Base-by-base conservation (phyloP, 2,888 invertebrate species). In the Agelastica alni region DNA sequence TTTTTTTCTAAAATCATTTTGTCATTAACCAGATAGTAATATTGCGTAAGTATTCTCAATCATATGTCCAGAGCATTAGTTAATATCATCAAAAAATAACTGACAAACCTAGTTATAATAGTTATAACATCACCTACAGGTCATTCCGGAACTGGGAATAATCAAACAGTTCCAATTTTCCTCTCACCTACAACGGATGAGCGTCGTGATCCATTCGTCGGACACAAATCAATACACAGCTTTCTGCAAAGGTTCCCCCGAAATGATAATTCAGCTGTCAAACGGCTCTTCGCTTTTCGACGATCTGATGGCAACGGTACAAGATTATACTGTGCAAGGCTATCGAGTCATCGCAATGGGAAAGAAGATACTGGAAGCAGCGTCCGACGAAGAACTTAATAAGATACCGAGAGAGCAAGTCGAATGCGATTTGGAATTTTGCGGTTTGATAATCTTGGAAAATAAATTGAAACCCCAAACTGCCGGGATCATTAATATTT, bases 161-260 rank as follows among this genome's bases (percentile, higher is more conserved):
- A 77, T 88, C 2, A 79, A 85, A n/a, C 87, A 88, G 71, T 88
- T 87, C 71, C 85, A 88, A n/a, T 89, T 89, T 70, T 85, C 85
- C 0, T 96, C 96, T 0, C 84, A 84, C 26, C 80, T 96, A 3
- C 96, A 96, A 73, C 80, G 96, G 1, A 92, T 95, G 85, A 89
- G 93, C 10, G 96, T 96, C 1, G 87, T 94, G 47, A 86, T 87
- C 0, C 83, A 90, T 7, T 44, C 64, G 4, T 82, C 85, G 4
- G 87, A 87, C 2, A 87, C 86, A 6, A 80, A 84, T 20, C 83
- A 88, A 48, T 88, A 91, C 65, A 85, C 89, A 58, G 83, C 93
- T 0, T 96, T 88, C 74, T 91, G 90, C 69, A 96, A 97, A 76
- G 96, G 96, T 0, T 91, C 96, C 1, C 96, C 96, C 0, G 96